Conservation (phyloP, 2,888 invertebrate species). For the Cerastoderma edule region DNA sequence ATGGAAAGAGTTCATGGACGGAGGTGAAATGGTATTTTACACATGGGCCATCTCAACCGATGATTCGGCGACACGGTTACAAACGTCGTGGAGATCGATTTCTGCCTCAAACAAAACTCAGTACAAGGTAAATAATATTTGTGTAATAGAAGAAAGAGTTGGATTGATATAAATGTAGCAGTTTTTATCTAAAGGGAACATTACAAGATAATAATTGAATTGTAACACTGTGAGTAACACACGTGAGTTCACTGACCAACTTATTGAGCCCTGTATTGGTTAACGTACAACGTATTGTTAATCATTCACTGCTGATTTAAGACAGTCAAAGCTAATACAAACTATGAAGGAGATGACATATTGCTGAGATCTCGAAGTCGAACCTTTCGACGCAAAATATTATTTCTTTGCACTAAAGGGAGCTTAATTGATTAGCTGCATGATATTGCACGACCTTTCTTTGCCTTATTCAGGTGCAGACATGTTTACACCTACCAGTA, state of each 20-base stretch:
- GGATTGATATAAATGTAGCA: neutral
- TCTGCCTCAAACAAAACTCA: neutral
- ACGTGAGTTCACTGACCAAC: neutral
- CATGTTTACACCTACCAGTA: neutral
- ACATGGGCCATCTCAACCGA: conserved; percentile 18
- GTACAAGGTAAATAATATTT: conserved; percentile 12
- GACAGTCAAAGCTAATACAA: too few species aligned
- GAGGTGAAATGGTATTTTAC: neutral
- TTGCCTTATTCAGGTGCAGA: neutral
- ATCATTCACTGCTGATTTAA: too few species aligned
- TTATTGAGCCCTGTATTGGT: too few species aligned
- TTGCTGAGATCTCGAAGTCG: neutral
- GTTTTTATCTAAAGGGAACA: neutral
- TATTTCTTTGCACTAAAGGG: neutral
- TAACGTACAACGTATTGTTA: too few species aligned
- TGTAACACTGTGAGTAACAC: neutral
- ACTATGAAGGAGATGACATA: neutral
- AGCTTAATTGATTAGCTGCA: neutral
- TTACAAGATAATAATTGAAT: neutral
- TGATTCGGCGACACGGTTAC: neutral
- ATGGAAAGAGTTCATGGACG: neutral
- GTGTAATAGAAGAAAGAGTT: too few species aligned
- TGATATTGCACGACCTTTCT: too few species aligned
- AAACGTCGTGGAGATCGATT: neutral
- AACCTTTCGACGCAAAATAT: neutral